Percentiles rank a stretch among this genome's conserved stretches.
These are phyloP conservation scores for Catagonus wagneri DNA, from an alignment of 2,113 vertebrate genomes.

Conservation along the genomic window DNA sequence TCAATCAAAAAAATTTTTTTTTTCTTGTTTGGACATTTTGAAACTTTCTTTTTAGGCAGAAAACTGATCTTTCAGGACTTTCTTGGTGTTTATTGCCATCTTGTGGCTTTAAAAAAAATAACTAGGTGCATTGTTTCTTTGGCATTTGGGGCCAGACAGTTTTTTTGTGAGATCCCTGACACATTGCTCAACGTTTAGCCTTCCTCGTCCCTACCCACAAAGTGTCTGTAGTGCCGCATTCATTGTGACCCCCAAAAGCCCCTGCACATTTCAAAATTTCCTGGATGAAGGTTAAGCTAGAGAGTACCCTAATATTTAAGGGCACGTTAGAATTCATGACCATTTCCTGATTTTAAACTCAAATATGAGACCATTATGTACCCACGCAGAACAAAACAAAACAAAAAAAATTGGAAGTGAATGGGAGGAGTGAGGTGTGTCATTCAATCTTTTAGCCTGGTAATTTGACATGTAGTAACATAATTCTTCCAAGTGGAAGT, in stretches of 20 bases:
- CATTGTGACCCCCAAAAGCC: background rate
- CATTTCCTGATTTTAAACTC: background rate
- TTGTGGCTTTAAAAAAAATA: conserved; percentile 67
- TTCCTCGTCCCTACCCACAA: background rate
- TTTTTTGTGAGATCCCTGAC: background rate
- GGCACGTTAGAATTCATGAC: conserved; percentile 13
- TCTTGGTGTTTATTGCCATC: conserved; percentile 70
- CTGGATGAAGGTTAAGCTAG: background rate
- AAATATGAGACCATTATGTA: background rate
- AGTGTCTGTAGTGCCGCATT: background rate
- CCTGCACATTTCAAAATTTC: background rate
- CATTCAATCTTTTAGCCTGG: background rate
- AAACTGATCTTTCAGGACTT: conserved; percentile 26
- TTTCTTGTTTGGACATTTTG: conserved; percentile 26
- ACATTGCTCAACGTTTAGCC: background rate
- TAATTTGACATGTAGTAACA: conserved; percentile 23
- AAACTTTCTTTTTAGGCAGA: conserved; percentile 46
- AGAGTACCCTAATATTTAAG: conserved; percentile 13
- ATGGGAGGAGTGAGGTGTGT: background rate
- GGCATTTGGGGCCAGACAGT: background rate
- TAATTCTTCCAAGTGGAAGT: background rate
- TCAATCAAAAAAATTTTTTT: background rate
- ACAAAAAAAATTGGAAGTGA: background rate
- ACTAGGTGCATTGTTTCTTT: background rate
- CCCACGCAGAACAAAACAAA: background rate